Percentiles rank a stretch among this genome's conserved stretches.
Evolutionary conservation across 1,140 invertebrate genomes (phyloP).

Genomic region (Rhynchophorus ferrugineus): DNA sequence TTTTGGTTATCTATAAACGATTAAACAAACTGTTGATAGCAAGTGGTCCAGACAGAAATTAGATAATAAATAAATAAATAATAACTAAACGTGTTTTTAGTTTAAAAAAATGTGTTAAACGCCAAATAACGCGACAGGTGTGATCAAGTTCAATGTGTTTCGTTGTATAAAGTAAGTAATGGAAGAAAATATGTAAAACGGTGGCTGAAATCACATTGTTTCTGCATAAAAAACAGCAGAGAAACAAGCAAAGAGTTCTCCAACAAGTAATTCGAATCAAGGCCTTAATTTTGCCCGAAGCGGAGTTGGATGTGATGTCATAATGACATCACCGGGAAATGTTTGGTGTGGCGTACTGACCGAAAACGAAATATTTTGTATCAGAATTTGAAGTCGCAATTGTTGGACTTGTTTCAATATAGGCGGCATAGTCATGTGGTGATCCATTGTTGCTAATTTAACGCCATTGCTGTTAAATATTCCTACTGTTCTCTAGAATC

Average conservation of each 20-base stretch:
- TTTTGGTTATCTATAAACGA: not conserved
- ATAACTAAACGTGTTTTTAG: constrained; percentile 8
- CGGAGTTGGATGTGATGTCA: constrained; percentile 37
- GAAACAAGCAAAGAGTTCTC: constrained; percentile 26
- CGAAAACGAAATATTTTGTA: constrained; percentile 11
- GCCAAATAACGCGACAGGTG: not conserved
- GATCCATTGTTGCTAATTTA: constrained; percentile 27
- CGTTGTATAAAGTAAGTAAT: constrained; percentile 5
- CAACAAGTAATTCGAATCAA: constrained; percentile 31
- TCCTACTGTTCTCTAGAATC: constrained; percentile 33
- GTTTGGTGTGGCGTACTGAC: constrained; percentile 25
- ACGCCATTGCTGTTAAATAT: constrained; percentile 30
- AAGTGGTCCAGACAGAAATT: constrained; percentile 3
- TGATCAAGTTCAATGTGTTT: not conserved
- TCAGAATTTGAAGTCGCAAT: constrained; percentile 5
- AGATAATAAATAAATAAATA: constrained; percentile 12
- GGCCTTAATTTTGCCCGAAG: constrained; percentile 35
- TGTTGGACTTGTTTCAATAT: constrained; percentile 9
- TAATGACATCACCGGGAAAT: constrained; percentile 40
- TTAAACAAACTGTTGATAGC: not conserved
- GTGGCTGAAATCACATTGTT: no score
- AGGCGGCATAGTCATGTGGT: constrained; percentile 6
- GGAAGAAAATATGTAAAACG: not conserved
- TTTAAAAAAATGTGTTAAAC: constrained; percentile 5
- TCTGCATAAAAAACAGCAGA: constrained; percentile 5